Percentiles rank a stretch among this genome's conserved stretches.
Conservation (phyloP, 1,140 invertebrate species). For the Danaus melanippus region DNA sequence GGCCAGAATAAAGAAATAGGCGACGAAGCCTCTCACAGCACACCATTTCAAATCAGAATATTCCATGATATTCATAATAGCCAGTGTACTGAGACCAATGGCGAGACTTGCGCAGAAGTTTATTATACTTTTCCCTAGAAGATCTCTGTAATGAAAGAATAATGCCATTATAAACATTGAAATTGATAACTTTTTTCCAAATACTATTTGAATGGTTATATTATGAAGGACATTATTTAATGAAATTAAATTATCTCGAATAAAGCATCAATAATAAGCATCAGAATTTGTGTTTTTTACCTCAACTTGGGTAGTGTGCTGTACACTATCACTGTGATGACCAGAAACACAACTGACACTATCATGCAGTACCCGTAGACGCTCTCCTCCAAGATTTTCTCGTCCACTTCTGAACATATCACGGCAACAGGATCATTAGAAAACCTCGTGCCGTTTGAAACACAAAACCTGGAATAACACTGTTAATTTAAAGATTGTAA, state of each 20-base stretch:
- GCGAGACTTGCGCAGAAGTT: constrained; percentile 42
- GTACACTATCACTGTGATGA: constrained; percentile 35
- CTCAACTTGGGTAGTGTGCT: constrained; percentile 34
- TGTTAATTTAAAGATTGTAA: background rate
- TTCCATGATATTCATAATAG: constrained; percentile 34
- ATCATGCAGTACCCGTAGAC: constrained; percentile 38
- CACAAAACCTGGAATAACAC: constrained; percentile 23
- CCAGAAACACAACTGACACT: constrained; percentile 37
- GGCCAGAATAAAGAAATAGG: constrained; percentile 48
- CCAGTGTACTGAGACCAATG: constrained; percentile 32
- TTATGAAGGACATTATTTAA: background rate
- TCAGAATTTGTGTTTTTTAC: constrained; percentile 18
- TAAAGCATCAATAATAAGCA: background rate
- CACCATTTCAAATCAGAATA: constrained; percentile 41
- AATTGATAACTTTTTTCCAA: background rate
- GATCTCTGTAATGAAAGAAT: constrained; percentile 37
- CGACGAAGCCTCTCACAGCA: constrained; percentile 41
- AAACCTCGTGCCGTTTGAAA: constrained; percentile 12
- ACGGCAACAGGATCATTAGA: constrained; percentile 9
- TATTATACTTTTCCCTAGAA: constrained; percentile 52
- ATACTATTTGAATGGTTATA: background rate
- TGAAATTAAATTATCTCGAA: background rate
- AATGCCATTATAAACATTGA: background rate
- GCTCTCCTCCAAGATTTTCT: constrained; percentile 19
- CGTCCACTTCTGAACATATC: constrained; percentile 16